Base-by-base conservation (phyloP, 2,888 invertebrate species). In the Calliphora vomitoria region DNA sequence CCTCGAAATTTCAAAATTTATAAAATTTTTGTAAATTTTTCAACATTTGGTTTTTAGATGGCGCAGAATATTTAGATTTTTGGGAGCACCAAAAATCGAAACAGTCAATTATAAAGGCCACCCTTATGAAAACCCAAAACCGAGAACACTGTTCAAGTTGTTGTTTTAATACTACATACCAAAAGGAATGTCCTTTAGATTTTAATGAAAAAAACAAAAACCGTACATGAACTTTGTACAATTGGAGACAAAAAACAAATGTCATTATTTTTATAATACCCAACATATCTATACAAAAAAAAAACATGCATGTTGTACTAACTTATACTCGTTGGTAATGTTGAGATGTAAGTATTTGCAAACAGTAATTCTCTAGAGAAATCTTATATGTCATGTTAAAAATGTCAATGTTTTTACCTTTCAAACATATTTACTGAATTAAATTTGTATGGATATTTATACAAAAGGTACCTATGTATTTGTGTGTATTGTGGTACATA, bases 331-430 rank as follows among this genome's bases (percentile, higher is more conserved):
- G 41, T 38, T 10, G 11, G 2, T 15, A 3, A 15, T 15, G 3
- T 50, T 13, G 13, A 15, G 11, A 62, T 82, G 25, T 47, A 50
- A 47, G 25, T 68, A 58, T 68, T 60, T 58, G 35, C 35, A 62
- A 64, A 74, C 35, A 74, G 0, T 35, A 75, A 80, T 69, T 69
- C 81, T 71, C 85, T 25, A 13, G 80, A 25, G 85, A 80, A 85
- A 80, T 69, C 44, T 62, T 62, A 35, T 44, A 41, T 75, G 69
- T 71, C 71, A 69, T 85, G 76, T 81, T 69, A 60, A 68, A 75
- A 68, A 80, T 75, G 75, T 68, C 80, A 80, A 80, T 75, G 74
- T n/a, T 62, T 44, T 53, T 44, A 44, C 47, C 44, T 58, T 66
- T 68, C 3, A 35, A 82, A 60, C 35, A 68, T 44, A 11, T 15